Conservation (phyloP, 2,797 vertebrate species). For the Pachyuromys duprasi region DNA sequence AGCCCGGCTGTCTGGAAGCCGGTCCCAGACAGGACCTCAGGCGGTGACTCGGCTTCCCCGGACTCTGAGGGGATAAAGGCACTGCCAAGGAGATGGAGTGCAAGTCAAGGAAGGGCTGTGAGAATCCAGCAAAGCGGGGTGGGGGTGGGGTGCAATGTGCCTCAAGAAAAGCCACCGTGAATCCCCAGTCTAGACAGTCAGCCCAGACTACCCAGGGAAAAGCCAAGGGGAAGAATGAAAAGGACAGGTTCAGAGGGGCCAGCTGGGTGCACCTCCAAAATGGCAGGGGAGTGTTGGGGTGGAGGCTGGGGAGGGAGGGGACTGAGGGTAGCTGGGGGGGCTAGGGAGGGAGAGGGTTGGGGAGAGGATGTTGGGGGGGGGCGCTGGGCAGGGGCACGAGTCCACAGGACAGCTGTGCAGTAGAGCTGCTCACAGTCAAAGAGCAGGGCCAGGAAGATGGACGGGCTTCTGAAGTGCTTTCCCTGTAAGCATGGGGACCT, state of each 20-base stretch:
- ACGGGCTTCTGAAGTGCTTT: background rate
- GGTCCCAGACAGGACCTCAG: constrained; percentile 69
- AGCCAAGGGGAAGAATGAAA: background rate
- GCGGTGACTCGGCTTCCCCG: constrained; percentile 69
- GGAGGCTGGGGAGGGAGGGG: background rate
- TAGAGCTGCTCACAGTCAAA: background rate
- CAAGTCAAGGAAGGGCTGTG: constrained; percentile 60
- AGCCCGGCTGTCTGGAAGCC: constrained; percentile 57
- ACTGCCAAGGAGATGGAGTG: background rate
- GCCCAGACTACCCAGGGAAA: constrained; percentile 12
- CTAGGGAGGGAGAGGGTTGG: no score
- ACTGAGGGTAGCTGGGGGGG: no score
- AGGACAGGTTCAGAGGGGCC: background rate
- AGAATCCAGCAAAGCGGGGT: background rate
- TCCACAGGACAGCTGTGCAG: background rate
- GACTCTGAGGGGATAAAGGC: constrained; percentile 59
- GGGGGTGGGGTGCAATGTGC: background rate
- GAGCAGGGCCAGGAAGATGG: background rate
- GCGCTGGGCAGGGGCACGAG: no score
- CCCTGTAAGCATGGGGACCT: no score
- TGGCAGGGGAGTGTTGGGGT: background rate
- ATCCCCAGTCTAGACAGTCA: constrained; percentile 73
- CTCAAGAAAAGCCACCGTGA: constrained; percentile 64
- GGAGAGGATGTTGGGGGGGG: no score
- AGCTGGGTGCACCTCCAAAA: background rate